Percentiles rank a stretch among this genome's conserved stretches.
Evolutionary conservation across 2,797 vertebrate genomes (phyloP).

Genomic region (Hemitrygon akajei): DNA sequence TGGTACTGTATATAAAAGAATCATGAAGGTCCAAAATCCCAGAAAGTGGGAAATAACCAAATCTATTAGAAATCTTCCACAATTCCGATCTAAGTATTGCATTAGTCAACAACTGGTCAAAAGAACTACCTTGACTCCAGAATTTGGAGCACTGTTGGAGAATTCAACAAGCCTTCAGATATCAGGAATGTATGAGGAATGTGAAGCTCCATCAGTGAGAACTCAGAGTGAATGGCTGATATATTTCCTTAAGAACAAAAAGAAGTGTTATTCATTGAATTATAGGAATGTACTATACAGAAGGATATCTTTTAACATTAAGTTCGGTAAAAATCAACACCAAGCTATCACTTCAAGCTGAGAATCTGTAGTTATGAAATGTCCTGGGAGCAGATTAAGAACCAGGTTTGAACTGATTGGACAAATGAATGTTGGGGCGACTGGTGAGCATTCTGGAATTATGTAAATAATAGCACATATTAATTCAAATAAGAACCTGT

Average conservation of each 20-base stretch:
- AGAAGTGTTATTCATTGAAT: not conserved
- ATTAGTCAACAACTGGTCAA: not conserved
- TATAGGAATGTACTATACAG: not conserved
- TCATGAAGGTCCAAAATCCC: not conserved
- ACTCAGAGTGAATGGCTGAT: constrained; percentile 43
- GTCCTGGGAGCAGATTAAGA: not conserved
- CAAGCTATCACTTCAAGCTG: not conserved
- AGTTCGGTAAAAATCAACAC: not conserved
- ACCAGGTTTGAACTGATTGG: not conserved
- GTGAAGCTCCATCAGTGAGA: constrained; percentile 59
- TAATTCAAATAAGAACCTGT: too few relatives aligned
- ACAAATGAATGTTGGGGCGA: too few relatives aligned
- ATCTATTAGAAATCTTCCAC: not conserved
- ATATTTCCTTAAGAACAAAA: constrained; percentile 42
- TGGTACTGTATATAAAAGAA: too few relatives aligned
- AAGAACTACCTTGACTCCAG: constrained; percentile 73
- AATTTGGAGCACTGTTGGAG: constrained; percentile 66
- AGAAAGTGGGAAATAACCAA: not conserved
- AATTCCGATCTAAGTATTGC: not conserved
- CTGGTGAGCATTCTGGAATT: too few relatives aligned
- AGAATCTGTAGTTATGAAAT: not conserved
- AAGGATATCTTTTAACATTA: not conserved
- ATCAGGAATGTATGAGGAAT: constrained; percentile 75
- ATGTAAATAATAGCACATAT: too few relatives aligned
- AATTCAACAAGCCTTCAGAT: constrained; percentile 73